Evolutionary conservation across 2,888 invertebrate species (phyloP), one percentile per base, ranked within the genome.

Genomic region (Agonopterix subpropinquella): DNA sequence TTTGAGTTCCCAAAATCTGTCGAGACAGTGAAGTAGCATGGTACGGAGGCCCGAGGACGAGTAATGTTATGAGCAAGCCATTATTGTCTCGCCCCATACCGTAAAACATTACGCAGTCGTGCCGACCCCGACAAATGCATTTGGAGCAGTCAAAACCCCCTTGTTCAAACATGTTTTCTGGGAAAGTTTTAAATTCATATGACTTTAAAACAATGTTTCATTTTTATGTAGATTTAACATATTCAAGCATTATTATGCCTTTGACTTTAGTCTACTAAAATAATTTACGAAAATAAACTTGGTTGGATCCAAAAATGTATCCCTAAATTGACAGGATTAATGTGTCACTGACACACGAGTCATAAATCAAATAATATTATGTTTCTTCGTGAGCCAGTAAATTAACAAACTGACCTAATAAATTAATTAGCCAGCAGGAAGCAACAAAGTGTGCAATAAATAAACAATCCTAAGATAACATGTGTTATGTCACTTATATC

Each of bases 61-160:
- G 88, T 88, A 82, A 88, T 88, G 88, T 88, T 88, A 88, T 88
- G 88, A 88, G 88, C 87, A 81, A 84, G 77, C 87, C 88, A 88
- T 88, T 88, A 88, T 88, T 88, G 88, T 88, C 87, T 87, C 86
- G 82, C 81, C 82, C 86, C 83, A 88, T 88, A 86, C 87, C 87
- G 87, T 88, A 88, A 87, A 88, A 83, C 86, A 87, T 87, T 86
- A 87, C 85, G 82, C 77, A 87, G 84, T 78, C 75, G 78, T 76
- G 70, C 74, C 78, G 77, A 73, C 74, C 74, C 73, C 67, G 69
- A 65, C 59, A 66, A 66, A 80, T 75, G 70, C 64, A 74, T 70
- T 67, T 60, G 58, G 84, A 86, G 87, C 73, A 80, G 86, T 66
- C 65, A 73, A 71, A 75, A 78, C 77, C 77, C 55, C 62, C 63